These are phyloP conservation scores for Chlorops oryzae DNA, from an alignment of 1,140 invertebrate genomes.

Conservation along the genomic window DNA sequence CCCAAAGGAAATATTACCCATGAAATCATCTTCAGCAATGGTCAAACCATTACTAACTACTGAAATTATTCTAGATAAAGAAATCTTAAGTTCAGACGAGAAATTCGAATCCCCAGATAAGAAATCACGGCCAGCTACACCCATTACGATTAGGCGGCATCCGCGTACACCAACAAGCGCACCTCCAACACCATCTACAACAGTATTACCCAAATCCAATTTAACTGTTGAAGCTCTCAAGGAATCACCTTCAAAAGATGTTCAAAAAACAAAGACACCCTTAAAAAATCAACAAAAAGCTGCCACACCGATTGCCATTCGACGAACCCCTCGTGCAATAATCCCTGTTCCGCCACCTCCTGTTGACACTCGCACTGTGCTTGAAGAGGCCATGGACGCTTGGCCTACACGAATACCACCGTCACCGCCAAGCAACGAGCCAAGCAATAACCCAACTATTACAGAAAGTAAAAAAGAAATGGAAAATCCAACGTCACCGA, in stretches of 20 bases:
- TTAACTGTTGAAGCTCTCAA: background rate
- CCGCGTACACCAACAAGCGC: constrained; percentile 34
- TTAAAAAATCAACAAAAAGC: constrained; percentile 15
- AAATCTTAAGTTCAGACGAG: constrained; percentile 42
- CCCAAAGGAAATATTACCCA: too few relatives aligned
- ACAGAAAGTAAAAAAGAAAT: background rate
- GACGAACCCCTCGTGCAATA: constrained; percentile 33
- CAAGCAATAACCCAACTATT: constrained; percentile 1
- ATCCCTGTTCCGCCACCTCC: constrained; percentile 22
- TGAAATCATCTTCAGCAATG: too few relatives aligned
- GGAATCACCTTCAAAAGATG: background rate
- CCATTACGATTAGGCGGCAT: constrained; percentile 33
- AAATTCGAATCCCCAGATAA: constrained; percentile 45
- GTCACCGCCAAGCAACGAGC: too few relatives aligned
- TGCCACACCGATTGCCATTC: constrained; percentile 38
- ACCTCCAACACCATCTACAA: constrained; percentile 18
- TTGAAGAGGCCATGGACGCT: constrained; percentile 53
- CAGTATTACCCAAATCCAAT: too few relatives aligned
- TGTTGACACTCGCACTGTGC: constrained; percentile 26
- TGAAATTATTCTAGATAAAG: constrained; percentile 28
- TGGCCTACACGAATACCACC: constrained; percentile 45
- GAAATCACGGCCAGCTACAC: constrained; percentile 32
- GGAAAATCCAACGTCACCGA: constrained; percentile 25
- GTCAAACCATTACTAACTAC: too few relatives aligned
- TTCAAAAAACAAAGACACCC: background rate